These are phyloP conservation scores for Agonopterix subpropinquella DNA, from an alignment of 2,888 invertebrate genomes.

Conservation along the genomic window DNA sequence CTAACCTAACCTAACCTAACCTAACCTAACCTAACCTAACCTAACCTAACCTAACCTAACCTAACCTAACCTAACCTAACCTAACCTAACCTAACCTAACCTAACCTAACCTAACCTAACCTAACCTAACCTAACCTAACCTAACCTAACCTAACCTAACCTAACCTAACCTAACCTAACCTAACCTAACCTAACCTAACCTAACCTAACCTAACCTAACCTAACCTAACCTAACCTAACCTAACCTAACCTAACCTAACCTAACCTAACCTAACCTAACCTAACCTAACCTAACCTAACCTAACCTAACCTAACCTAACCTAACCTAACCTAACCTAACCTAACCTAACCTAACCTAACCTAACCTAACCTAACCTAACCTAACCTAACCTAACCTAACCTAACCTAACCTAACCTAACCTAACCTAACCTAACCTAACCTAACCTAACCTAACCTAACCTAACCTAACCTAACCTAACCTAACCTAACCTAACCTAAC, in stretches of 20 bases:
- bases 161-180: slow-evolving; percentile 16
- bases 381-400: slow-evolving; percentile 7
- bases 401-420: slow-evolving; percentile 9
- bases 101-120: slow-evolving; percentile 15
- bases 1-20: background rate
- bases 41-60: background rate
- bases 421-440: slow-evolving; percentile 10
- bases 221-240: slow-evolving; percentile 7
- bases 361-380: slow-evolving; percentile 2
- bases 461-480: slow-evolving; percentile 7
- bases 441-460: slow-evolving; percentile 11
- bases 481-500: background rate
- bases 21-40: background rate
- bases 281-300: slow-evolving; percentile 6
- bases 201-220: slow-evolving; percentile 16
- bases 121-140: slow-evolving; percentile 16
- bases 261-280: slow-evolving; percentile 9
- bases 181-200: slow-evolving; percentile 16
- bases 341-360: slow-evolving; percentile 6
- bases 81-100: slow-evolving; percentile 3
- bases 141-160: slow-evolving; percentile 16
- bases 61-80: background rate
- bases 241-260: slow-evolving; percentile 9
- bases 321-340: slow-evolving; percentile 6
- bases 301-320: slow-evolving; percentile 3